Evolutionary conservation across 2,888 invertebrate species (phyloP).

Genomic region (Rotaria macrura): DNA sequence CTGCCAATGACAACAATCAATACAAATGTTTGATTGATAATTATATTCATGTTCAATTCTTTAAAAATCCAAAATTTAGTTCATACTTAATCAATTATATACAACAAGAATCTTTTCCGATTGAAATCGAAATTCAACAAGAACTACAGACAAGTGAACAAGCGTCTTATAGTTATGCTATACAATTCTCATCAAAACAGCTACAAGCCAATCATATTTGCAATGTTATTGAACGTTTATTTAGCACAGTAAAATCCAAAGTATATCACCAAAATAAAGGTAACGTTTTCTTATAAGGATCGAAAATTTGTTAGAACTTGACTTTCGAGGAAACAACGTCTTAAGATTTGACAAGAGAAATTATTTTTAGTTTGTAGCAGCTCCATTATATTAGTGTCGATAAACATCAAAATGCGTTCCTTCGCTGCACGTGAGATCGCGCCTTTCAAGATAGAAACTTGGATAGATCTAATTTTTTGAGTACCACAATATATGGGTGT

Average conservation of each 20-base stretch:
- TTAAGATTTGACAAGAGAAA: not conserved
- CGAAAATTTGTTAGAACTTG: no score
- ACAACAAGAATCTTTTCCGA: not conserved
- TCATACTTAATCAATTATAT: not conserved
- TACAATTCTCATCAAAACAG: not conserved
- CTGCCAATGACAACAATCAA: not conserved
- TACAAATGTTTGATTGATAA: not conserved
- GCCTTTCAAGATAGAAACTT: no score
- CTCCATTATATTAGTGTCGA: no score
- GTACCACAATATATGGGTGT: no score
- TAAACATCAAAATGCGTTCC: no score
- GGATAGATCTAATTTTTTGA: no score
- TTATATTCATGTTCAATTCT: not conserved
- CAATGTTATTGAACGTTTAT: not conserved
- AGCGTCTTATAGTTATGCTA: not conserved
- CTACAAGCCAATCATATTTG: not conserved
- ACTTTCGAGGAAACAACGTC: no score
- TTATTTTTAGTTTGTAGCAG: no score
- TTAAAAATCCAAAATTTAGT: not conserved
- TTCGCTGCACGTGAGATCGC: no score
- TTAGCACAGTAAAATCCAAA: not conserved
- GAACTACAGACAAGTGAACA: not conserved
- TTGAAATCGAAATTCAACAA: not conserved
- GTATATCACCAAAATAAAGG: not conserved
- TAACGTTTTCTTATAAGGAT: not conserved